A percentile compares a stretch with the other conserved stretches of the same genome.
Evolutionary conservation across 1,140 invertebrate genomes (phyloP).

Genomic region (Leucophenga varia): DNA sequence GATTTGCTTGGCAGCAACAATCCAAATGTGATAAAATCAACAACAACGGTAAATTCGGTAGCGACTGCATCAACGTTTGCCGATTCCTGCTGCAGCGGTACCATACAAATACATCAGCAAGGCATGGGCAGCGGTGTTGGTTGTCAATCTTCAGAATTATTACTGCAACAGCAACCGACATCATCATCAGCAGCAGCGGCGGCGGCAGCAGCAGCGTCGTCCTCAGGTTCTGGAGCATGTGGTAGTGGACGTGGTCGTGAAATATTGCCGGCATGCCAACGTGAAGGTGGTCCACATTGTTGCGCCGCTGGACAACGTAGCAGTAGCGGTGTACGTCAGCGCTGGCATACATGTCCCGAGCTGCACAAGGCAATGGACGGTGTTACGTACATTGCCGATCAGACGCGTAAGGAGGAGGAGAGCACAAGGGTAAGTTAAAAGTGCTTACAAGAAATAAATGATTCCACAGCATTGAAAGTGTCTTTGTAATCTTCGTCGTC

Average conservation of each 20-base stretch:
- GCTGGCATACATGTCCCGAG: slow-evolving; percentile 87
- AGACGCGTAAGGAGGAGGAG: slow-evolving; percentile 89
- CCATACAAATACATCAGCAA: slow-evolving; percentile 45
- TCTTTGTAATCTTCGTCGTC: too few relatives aligned
- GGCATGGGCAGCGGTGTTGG: slow-evolving; percentile 44
- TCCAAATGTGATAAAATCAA: slow-evolving; percentile 56
- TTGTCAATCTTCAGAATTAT: slow-evolving; percentile 43
- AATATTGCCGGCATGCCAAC: slow-evolving; percentile 49
- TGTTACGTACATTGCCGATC: slow-evolving; percentile 89
- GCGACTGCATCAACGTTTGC: slow-evolving; percentile 51
- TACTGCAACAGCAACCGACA: slow-evolving; percentile 21
- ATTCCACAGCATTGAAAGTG: too few relatives aligned
- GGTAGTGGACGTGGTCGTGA: too few relatives aligned
- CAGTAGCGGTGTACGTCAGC: slow-evolving; percentile 60
- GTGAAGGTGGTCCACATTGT: slow-evolving; percentile 46
- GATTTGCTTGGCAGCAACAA: slow-evolving; percentile 45
- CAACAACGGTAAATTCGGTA: slow-evolving; percentile 51
- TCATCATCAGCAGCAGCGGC: slow-evolving; percentile 19
- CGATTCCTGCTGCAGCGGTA: slow-evolving; percentile 51
- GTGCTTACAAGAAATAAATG: too few relatives aligned
- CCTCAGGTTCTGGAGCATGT: slow-evolving; percentile 26
- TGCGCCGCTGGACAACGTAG: slow-evolving; percentile 26
- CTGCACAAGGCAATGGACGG: slow-evolving; percentile 89
- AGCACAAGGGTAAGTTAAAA: slow-evolving; percentile 80
- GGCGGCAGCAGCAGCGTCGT: slow-evolving; percentile 22